A percentile compares a stretch with the other conserved stretches of the same genome.
These are phyloP conservation scores for Chymomyza caudatula DNA, from an alignment of 2,888 invertebrate species.

Conservation along the genomic window DNA sequence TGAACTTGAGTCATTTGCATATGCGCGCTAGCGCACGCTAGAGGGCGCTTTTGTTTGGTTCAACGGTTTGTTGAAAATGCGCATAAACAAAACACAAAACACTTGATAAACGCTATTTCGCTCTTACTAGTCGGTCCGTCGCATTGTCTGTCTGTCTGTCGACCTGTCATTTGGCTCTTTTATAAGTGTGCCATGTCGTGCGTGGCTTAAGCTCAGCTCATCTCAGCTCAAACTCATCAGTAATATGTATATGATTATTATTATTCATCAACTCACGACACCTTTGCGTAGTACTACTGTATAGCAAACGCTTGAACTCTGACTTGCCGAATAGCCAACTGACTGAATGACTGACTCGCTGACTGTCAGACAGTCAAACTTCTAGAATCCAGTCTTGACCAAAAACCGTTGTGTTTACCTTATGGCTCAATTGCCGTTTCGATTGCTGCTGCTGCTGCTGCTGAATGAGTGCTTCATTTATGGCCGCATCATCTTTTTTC, in stretches of 20 bases:
- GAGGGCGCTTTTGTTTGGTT: conserved; percentile 4
- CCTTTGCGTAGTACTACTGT: conserved; percentile 34
- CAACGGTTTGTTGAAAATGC: neutral
- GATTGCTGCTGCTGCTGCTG: conserved; percentile 31
- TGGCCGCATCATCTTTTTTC: conserved; percentile 33
- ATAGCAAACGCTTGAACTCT: conserved; percentile 22
- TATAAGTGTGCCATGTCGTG: conserved; percentile 45
- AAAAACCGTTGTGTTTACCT: conserved; percentile 23
- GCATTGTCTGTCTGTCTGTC: neutral
- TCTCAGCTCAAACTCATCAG: conserved; percentile 31
- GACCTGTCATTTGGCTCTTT: neutral
- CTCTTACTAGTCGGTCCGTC: conserved; percentile 10
- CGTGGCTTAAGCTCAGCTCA: neutral
- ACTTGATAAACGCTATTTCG: conserved; percentile 7
- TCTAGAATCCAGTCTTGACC: neutral
- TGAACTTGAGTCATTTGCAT: conserved; percentile 2
- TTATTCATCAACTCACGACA: conserved; percentile 65
- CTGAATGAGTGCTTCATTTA: conserved; percentile 7
- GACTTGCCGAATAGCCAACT: conserved; percentile 37
- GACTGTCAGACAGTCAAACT: neutral
- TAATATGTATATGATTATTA: conserved; percentile 20
- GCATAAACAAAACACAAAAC: conserved; percentile 1
- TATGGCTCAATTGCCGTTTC: neutral
- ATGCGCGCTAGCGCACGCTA: neutral
- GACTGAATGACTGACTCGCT: conserved; percentile 6